These are phyloP conservation scores for Linnaemya vulpina DNA, from an alignment of 2,888 invertebrate genomes.

Conservation along the genomic window DNA sequence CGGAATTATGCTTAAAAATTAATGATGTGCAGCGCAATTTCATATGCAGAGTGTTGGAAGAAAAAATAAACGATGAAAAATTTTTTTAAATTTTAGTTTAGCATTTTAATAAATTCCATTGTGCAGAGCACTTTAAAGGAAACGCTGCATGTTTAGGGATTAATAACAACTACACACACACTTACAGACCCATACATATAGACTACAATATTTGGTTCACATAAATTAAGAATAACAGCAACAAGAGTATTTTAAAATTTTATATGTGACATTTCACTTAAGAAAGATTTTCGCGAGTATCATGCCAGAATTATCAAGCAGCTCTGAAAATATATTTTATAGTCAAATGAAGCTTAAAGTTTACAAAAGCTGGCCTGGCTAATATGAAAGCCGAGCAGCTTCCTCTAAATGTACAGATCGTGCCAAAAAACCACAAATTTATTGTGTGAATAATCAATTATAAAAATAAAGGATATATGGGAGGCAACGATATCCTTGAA, in stretches of 20 bases:
- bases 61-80: neutral
- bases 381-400: too few species aligned
- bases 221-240: constrained; percentile 1
- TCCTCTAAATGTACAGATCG: too few species aligned
- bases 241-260: constrained; percentile 50
- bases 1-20: constrained; percentile 62
- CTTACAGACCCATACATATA: neutral
- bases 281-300: neutral
- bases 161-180: constrained; percentile 18
- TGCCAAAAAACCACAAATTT: too few species aligned
- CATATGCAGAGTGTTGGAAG: constrained; percentile 41
- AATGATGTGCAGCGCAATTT: constrained; percentile 68
- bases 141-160: constrained; percentile 41
- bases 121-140: constrained; percentile 20
- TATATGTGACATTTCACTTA: constrained; percentile 49
- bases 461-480: too few species aligned
- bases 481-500: too few species aligned
- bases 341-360: too few species aligned
- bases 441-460: too few species aligned
- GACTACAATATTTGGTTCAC: constrained; percentile 41
- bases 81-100: neutral
- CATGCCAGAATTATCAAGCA: neutral
- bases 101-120: neutral
- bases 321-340: neutral
- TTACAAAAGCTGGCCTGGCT: too few species aligned